Conservation (phyloP, 2,797 vertebrate species). For the Poeciliopsis presidionis region DNA sequence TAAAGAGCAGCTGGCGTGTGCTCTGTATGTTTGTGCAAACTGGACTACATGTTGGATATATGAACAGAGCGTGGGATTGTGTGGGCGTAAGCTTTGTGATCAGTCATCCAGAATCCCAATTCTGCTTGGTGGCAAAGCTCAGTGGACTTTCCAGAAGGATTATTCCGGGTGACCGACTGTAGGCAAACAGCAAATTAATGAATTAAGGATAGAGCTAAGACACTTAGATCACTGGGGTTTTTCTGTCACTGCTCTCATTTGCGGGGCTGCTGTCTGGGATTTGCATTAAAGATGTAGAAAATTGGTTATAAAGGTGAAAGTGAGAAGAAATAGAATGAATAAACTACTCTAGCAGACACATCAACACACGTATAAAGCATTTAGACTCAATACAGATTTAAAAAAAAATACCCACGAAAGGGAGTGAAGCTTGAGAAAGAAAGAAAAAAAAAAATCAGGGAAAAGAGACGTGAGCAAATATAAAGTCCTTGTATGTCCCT, state of each 20-base stretch:
- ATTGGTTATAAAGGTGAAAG: constrained; percentile 59
- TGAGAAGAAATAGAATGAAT: constrained; percentile 36
- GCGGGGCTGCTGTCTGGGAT: not conserved
- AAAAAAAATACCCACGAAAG: constrained; percentile 35
- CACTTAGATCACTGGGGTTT: constrained; percentile 73
- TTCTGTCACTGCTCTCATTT: constrained; percentile 53
- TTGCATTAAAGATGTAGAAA: constrained; percentile 37
- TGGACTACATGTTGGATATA: constrained; percentile 36
- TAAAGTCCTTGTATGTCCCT: constrained; percentile 43
- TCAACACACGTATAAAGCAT: constrained; percentile 12
- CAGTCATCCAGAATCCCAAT: constrained; percentile 81
- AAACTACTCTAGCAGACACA: constrained; percentile 5
- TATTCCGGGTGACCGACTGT: constrained; percentile 80
- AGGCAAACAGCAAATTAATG: constrained; percentile 82
- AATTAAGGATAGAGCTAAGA: constrained; percentile 74
- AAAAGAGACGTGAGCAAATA: constrained; percentile 40
- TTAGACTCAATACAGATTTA: constrained; percentile 62
- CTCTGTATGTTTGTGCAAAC: constrained; percentile 16
- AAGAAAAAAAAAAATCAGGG: constrained; percentile 21
- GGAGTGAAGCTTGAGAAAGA: constrained; percentile 21
- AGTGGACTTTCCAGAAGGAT: constrained; percentile 80
- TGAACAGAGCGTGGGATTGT: constrained; percentile 58
- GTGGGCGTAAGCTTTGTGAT: constrained; percentile 75
- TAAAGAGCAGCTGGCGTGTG: constrained; percentile 21
- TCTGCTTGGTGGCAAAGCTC: constrained; percentile 76